Conservation (phyloP, 2,797 vertebrate genomes). For the Gymnodraco acuticeps region DNA sequence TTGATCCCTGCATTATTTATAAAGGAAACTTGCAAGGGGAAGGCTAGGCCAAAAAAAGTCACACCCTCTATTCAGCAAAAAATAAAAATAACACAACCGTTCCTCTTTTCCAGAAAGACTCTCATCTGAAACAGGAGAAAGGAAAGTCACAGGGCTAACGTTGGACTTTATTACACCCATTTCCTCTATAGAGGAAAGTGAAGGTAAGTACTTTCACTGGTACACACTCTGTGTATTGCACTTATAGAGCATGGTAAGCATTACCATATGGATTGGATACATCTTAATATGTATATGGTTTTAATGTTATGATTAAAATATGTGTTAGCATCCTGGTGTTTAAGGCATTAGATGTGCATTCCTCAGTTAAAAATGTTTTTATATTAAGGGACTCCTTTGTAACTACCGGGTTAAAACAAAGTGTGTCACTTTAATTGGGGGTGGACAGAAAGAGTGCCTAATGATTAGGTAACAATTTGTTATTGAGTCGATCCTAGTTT, state of each 20-base stretch:
- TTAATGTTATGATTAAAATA: neutral
- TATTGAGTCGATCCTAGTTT: neutral
- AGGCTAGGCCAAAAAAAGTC: neutral
- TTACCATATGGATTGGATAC: neutral
- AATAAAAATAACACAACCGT: neutral
- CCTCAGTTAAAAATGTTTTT: neutral
- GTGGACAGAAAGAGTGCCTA: neutral
- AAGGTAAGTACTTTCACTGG: neutral
- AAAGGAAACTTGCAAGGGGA: neutral
- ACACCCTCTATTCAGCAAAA: neutral
- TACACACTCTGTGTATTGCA: neutral
- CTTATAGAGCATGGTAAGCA: neutral
- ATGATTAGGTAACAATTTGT: neutral
- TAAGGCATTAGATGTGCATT: neutral
- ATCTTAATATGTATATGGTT: neutral
- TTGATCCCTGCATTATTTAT: slow-evolving; percentile 1
- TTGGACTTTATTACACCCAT: neutral
- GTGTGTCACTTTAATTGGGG: neutral
- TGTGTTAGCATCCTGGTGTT: neutral
- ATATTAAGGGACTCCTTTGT: neutral
- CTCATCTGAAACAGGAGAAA: neutral
- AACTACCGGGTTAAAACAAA: neutral
- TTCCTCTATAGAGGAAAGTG: too few relatives aligned
- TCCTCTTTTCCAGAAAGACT: neutral
- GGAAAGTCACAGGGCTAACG: neutral